phyloP scores from a whole-genome alignment of 1,140 invertebrate genomes.

The Zaprionus vittiger region DNA sequence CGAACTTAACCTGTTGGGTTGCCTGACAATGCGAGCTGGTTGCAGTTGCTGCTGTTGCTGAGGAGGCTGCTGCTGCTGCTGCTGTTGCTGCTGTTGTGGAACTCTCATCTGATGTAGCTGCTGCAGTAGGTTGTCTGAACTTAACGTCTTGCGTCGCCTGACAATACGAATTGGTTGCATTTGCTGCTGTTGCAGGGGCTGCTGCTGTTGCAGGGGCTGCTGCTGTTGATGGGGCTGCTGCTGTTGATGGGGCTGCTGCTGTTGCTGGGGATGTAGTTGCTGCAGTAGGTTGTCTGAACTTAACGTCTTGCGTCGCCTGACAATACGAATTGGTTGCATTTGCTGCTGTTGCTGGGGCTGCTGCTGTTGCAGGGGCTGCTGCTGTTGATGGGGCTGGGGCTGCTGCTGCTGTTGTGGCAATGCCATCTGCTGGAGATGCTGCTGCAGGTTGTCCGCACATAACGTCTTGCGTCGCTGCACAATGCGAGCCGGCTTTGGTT shows the following conservation, averaged over 20 bases:
- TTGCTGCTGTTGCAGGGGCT: not conserved
- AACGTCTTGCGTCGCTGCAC: not conserved
- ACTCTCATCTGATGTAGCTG: not conserved
- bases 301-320: not conserved
- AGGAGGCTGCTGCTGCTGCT: not conserved
- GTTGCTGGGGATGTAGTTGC: not conserved
- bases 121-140: not conserved
- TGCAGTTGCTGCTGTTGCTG: not conserved
- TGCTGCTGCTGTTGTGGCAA: not conserved
- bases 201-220: not conserved
- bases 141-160: not conserved
- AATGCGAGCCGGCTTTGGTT: not conserved
- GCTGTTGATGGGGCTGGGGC: no score
- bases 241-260: no score
- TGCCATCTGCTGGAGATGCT: not conserved
- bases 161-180: not conserved
- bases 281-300: not conserved
- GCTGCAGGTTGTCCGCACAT: not conserved
- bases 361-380: not conserved
- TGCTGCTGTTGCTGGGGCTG: not conserved
- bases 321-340: not conserved
- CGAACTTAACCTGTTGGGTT: not conserved
- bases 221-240: not conserved
- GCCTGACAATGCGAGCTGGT: not conserved
- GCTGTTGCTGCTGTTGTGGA: no score